Evolutionary conservation across 2,113 vertebrate species (phyloP), one percentile per base, ranked within the genome.

Genomic region (Rhea pennata): DNA sequence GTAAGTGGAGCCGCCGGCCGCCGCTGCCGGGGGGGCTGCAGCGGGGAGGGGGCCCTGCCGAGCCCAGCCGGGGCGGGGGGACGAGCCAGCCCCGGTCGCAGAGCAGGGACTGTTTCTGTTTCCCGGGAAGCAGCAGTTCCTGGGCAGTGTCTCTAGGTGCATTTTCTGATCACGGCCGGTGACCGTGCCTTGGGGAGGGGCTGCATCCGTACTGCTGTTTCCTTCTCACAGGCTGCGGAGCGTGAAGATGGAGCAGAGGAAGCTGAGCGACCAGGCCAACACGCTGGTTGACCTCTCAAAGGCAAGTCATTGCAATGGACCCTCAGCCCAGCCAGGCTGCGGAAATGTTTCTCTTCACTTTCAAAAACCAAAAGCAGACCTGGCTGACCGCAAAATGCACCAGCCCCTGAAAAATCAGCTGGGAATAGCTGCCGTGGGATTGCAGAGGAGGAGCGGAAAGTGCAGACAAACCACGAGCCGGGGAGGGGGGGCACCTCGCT

Each of bases 211-310:
- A 1, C 11, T 14, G 19, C 71, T 90, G 75, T 93, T 98, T 79
- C 97, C 87, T 91, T 97, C 91, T 97, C 54, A 95, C 98, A 99
- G 99, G 97, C 97, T 99, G 93, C 98, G 99, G 92, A 99, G 99
- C 0, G 99, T 99, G 96, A 99, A 99, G 98, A 99, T 99, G 99
- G 99, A 99, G 96, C 99, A 99, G 97, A 98, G 99, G 94, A 99
- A 99, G 96, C 98, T 99, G 91, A 99, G 99, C 4, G 99, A 99
- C 97, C 99, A 99, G 97, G 99, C 99, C 97, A 99, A 99, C 98
- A 99, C 99, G 22, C 98, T 99, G 81, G 99, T 99, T 26, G 99
- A 99, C 95, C 99, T 99, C 75, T 99, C 99, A 5, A 99, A 99
- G 98, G 99, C 99, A 98, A 99, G 97, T 93, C 56, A 46, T 14